Evolutionary conservation across 2,113 vertebrate genomes (phyloP), one percentile per base, ranked within the genome.

Genomic region (Sialia sialis): DNA sequence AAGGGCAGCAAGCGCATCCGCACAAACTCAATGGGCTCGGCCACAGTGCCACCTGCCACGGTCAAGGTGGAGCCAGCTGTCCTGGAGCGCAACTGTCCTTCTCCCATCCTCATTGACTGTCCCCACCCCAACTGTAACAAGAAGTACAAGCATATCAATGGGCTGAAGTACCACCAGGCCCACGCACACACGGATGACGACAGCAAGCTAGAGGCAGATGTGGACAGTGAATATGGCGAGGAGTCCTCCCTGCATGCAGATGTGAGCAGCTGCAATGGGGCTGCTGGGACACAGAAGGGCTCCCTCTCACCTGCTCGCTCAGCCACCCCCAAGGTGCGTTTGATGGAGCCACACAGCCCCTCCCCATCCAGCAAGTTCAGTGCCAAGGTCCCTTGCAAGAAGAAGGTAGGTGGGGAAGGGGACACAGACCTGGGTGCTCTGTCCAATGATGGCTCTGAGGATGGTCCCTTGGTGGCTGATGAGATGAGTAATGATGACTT

Each of bases 61-160:
- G 97, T 99, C 84, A 99, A 99, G 96, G 98, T 98, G 30, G 99
- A 99, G 82, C 98, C 98, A 0, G 97, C 98, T 49, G 94, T 98
- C 77, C 96, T 99, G 1, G 99, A 99, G 96, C 98, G 99, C 68
- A 99, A 96, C 95, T 99, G 99, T 90, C 98, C 99, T 43, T 99
- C 99, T 60, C 99, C 99, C 11, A 98, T 99, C 93, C 98, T 99
- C 90, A 99, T 99, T 23, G 99, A 99, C 94, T 99, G 99, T 74
- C 99, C 99, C 58, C 99, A 99, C 95, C 99, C 99, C 16, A 99
- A 99, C 97, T 99, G 99, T 94, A 99, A 99, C 98, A 99, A 99
- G 95, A 99, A 99, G 84, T 99, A 99, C 97, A 99, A 99, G 98
- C 99, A 99, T 98, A 99, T 99, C 95, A 99, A 99, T 1, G 99